Base-by-base conservation (phyloP, 2,888 invertebrate species). In the Caenorhabditis sp. region DNA sequence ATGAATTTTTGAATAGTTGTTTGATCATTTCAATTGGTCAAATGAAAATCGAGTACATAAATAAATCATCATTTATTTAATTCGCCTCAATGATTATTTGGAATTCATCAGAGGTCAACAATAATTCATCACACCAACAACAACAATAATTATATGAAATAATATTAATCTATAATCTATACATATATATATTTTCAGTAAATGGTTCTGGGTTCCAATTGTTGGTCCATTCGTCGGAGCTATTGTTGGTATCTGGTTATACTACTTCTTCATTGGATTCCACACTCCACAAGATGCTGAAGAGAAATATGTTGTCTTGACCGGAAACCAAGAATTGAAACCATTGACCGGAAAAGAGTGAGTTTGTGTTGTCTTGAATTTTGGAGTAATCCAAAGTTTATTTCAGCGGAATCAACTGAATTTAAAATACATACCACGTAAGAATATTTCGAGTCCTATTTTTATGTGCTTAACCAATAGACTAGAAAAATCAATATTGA, bases 141-240 rank as follows among this genome's bases (percentile, higher is more conserved):
- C n/a, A n/a, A n/a, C n/a, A n/a, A n/a, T n/a, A n/a, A n/a, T n/a
- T n/a, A n/a, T n/a, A n/a, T n/a, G n/a, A n/a, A n/a, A n/a, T n/a
- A n/a, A n/a, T n/a, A n/a, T n/a, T n/a, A n/a, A 36, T 36, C 36
- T 36, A 63, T 24, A 43, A 59, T 17, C n/a, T n/a, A n/a, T n/a
- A 37, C 37, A 58, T 19, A 26, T 50, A 66, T 54, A 66, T 63
- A 68, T 53, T 69, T 72, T 37, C 76, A 69, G 76, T 59, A 66
- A 66, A 62, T 91, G 89, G 88, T 91, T 90, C 88, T 91, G 91
- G 90, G 88, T 91, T 2, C 91, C 91, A 23, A 74, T 87, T 1
- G 82, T 91, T 10, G 91, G 89, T 2, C 90, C 91, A 8, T 89
- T 90, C 83, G 76, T 91, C 66, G 91, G 91, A 12, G 83, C 78